These are phyloP conservation scores for Dicroscelio sp. DNA, from an alignment of 2,888 invertebrate genomes.

Conservation along the genomic window DNA sequence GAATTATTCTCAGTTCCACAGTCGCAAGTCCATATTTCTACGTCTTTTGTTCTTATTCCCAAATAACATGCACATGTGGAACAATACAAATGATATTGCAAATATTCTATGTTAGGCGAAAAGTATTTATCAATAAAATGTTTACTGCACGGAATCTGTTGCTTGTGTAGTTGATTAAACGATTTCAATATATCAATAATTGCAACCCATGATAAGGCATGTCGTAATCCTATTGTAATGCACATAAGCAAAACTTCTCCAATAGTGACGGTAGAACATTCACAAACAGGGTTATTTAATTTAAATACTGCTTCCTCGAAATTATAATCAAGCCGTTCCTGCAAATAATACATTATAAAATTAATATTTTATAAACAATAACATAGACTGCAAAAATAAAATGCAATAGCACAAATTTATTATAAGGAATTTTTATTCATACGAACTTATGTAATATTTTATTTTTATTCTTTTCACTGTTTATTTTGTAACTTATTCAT, in stretches of 20 bases:
- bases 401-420: too few relatives aligned
- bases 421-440: too few relatives aligned
- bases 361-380: too few relatives aligned
- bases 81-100: constrained; percentile 39
- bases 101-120: background rate
- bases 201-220: constrained; percentile 19
- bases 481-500: too few relatives aligned
- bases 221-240: constrained; percentile 44
- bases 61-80: background rate
- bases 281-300: too few relatives aligned
- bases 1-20: background rate
- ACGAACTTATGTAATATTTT: too few relatives aligned
- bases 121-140: constrained; percentile 47
- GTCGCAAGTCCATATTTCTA: background rate
- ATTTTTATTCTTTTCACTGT: too few relatives aligned
- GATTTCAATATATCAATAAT: constrained; percentile 37
- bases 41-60: background rate
- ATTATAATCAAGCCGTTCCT: too few relatives aligned
- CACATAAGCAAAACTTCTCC: constrained; percentile 35
- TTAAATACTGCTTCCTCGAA: too few relatives aligned
- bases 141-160: constrained; percentile 39
- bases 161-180: background rate
- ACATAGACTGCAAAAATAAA: too few relatives aligned
- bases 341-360: too few relatives aligned
- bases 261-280: constrained; percentile 10